Conservation (phyloP, 2,888 invertebrate genomes). For the Nomada flava region DNA sequence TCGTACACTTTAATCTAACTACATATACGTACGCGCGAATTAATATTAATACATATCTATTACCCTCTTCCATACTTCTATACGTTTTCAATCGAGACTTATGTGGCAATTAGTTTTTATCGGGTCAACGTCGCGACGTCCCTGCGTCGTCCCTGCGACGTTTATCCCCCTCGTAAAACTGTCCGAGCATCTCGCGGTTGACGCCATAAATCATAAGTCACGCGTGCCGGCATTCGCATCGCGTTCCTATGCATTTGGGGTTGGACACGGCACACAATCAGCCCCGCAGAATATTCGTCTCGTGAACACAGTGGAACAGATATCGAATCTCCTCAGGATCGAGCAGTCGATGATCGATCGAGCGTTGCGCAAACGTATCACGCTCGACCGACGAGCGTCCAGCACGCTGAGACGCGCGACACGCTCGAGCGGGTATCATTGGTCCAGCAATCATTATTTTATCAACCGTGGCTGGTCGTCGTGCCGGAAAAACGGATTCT, state of each 20-base stretch:
- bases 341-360: constrained; percentile 43
- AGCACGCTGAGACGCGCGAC: constrained; percentile 42
- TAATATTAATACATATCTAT: too few relatives aligned
- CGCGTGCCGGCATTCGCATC: constrained; percentile 23
- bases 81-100: too few relatives aligned
- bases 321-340: constrained; percentile 47
- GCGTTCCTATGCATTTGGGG: constrained; percentile 22
- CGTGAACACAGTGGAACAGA: constrained; percentile 20
- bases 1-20: too few relatives aligned
- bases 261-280: background rate
- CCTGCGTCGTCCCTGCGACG: too few relatives aligned
- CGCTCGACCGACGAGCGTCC: constrained; percentile 49
- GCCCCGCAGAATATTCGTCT: constrained; percentile 24
- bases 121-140: background rate
- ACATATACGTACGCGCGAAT: too few relatives aligned
- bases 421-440: constrained; percentile 62
- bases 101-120: background rate
- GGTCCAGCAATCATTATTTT: constrained; percentile 59
- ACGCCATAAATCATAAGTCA: constrained; percentile 30
- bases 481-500: constrained; percentile 16
- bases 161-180: background rate
- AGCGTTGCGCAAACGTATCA: constrained; percentile 56
- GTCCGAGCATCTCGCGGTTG: background rate
- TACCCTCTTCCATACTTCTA: too few relatives aligned
- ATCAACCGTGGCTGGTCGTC: constrained; percentile 42